Conservation (phyloP, 2,797 vertebrate species). For the Peromyscus eremicus region DNA sequence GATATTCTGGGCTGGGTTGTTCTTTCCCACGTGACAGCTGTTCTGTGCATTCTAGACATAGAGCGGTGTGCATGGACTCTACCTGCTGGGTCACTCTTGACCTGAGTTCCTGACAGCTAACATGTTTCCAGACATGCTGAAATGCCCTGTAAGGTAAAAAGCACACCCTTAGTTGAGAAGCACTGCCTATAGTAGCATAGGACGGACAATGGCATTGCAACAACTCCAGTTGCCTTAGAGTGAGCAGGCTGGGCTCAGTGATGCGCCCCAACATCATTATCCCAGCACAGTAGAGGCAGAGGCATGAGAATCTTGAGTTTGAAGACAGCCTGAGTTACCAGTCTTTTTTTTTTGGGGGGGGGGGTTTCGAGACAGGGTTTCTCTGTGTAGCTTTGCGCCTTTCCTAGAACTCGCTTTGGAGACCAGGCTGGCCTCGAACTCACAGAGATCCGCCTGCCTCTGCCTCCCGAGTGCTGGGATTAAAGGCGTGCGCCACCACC, state of each 20-base stretch:
- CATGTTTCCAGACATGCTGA: not conserved
- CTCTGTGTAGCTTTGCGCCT: no score
- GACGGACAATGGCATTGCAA: not conserved
- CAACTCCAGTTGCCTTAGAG: not conserved
- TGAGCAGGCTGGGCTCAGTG: not conserved
- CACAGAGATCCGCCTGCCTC: no score
- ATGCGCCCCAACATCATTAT: not conserved
- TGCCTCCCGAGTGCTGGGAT: no score
- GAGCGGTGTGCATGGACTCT: not conserved
- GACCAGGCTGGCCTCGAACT: no score
- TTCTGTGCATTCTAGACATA: not conserved
- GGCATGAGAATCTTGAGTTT: not conserved
- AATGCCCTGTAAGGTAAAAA: not conserved
- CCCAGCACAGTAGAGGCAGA: not conserved
- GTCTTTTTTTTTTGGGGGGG: no score
- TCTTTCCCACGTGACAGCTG: not conserved
- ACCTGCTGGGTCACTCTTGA: not conserved
- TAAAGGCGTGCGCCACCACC: no score
- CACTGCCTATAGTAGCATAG: not conserved
- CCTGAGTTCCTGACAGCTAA: not conserved
- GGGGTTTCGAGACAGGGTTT: no score
- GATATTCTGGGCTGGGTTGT: not conserved
- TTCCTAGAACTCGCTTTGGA: no score
- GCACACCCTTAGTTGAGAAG: not conserved
- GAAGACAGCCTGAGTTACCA: not conserved